phyloP scores from a whole-genome alignment of 2,797 vertebrate genomes.

The Mormyrops attenuatus region DNA sequence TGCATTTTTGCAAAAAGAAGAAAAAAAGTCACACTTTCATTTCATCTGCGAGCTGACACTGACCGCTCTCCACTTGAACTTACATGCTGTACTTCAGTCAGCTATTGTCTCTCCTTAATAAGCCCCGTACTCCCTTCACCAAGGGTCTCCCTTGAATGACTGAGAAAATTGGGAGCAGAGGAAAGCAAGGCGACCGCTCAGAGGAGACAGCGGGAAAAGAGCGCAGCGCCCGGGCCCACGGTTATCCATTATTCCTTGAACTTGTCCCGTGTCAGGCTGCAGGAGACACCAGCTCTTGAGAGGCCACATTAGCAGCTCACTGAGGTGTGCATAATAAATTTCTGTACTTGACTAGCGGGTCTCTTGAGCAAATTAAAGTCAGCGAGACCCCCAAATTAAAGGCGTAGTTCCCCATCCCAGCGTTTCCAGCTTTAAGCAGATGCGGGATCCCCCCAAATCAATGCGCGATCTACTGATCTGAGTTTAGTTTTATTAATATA shows the following conservation, averaged over 20 bases:
- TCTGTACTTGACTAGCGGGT: conserved; percentile 9
- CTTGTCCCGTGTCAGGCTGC: background rate
- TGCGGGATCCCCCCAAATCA: background rate
- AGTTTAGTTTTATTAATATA: background rate
- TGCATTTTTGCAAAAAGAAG: background rate
- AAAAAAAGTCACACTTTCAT: background rate
- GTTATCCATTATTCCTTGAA: conserved; percentile 13
- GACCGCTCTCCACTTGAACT: background rate
- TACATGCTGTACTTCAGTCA: conserved; percentile 6
- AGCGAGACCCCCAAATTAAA: conserved; percentile 16
- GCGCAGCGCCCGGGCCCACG: background rate
- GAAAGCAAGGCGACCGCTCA: background rate
- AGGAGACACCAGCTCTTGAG: conserved; percentile 9
- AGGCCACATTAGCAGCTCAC: conserved; percentile 19
- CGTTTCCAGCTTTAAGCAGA: background rate
- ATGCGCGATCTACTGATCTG: background rate
- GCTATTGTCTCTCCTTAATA: conserved; percentile 17
- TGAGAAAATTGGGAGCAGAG: conserved; percentile 11
- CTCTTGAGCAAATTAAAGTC: conserved; percentile 21
- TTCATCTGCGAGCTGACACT: background rate
- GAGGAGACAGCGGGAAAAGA: background rate
- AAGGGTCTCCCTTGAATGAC: conserved; percentile 12
- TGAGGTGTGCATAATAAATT: conserved; percentile 21
- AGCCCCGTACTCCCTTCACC: background rate
- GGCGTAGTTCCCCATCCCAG: background rate